Evolutionary conservation across 2,113 vertebrate genomes (phyloP), one percentile per base, ranked within the genome.

Genomic region (Podarcis muralis): DNA sequence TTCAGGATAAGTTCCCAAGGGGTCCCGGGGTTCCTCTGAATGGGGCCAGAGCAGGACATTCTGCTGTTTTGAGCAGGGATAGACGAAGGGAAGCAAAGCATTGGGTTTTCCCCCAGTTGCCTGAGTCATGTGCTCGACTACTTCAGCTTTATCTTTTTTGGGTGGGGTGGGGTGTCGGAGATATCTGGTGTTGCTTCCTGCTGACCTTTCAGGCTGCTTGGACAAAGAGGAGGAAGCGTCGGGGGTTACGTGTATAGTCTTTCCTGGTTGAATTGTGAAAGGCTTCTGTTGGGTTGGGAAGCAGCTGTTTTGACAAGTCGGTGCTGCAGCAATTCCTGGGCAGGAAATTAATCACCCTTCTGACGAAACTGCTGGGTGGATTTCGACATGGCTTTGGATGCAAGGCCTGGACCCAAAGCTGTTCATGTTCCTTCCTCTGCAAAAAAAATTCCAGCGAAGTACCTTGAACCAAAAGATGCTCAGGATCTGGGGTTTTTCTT

Each of bases 171-270:
- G 48, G 59, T 66, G 32, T 48, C n/a, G 12, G 59, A 75, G 16
- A 6, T 32, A n/a, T 88, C 72, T 75, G 75, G 80, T 53, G 59
- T 83, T 35, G 30, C 27, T 87, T 89, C 76, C 72, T 88, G 72
- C n/a, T 71, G 1, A 5, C 16, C 0, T 0, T 85, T 40, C 72
- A 62, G n/a, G 76, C 9, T 16, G 66, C 9, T 30, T 89, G 89
- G 86, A 35, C 3, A 90, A 4, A 85, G 57, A 84, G 75, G 59
- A 88, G 89, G 86, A 83, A 88, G 62, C 66, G 59, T 37, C 32
- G 62, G 43, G 88, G 77, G n/a, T 3, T 69, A 27, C 79, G 1
- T 43, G 11, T 37, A 25, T 77, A 25, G 71, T 86, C 81, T 32
- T 40, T 72, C 8, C 76, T 15, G 1, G 6, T 80, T 37, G 53